Evolutionary conservation across 2,888 invertebrate species (phyloP).

Genomic region (Phlogophora meticulosa): DNA sequence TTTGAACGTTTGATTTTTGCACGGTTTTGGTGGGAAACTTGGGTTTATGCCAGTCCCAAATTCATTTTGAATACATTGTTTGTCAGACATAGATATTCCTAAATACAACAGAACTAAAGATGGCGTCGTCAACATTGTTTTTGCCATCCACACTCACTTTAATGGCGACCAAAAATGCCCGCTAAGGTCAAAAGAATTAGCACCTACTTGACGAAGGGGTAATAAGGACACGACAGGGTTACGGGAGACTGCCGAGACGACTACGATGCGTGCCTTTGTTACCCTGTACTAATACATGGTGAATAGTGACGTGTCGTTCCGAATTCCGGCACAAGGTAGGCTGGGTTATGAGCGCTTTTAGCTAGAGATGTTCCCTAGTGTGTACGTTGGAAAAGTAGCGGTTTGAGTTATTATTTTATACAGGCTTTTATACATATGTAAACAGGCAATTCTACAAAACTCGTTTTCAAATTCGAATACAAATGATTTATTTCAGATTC

Average conservation of each 20-base stretch:
- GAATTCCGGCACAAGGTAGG: constrained; percentile 50
- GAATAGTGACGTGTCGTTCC: constrained; percentile 35
- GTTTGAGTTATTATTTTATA: not conserved
- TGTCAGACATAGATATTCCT: no score
- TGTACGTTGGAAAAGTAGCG: not conserved
- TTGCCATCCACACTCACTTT: not conserved
- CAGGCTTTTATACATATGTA: no score
- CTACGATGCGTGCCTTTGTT: constrained; percentile 29
- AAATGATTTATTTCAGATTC: no score
- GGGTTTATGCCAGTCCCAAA: no score
- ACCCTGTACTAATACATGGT: constrained; percentile 41
- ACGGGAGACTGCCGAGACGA: constrained; percentile 26
- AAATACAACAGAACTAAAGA: not conserved
- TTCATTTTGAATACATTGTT: no score
- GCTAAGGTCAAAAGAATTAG: constrained; percentile 16
- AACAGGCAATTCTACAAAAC: no score
- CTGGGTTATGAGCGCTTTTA: constrained; percentile 41
- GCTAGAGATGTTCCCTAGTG: constrained; percentile 40
- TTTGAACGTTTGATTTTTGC: no score
- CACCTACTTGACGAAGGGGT: constrained; percentile 13
- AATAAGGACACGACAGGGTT: constrained; percentile 13
- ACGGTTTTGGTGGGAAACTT: no score
- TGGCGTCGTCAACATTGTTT: not conserved
- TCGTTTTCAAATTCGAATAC: no score
- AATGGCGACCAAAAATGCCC: not conserved